Evolutionary conservation across 1,140 invertebrate genomes (phyloP).

Genomic region (Bombus fervidus): DNA sequence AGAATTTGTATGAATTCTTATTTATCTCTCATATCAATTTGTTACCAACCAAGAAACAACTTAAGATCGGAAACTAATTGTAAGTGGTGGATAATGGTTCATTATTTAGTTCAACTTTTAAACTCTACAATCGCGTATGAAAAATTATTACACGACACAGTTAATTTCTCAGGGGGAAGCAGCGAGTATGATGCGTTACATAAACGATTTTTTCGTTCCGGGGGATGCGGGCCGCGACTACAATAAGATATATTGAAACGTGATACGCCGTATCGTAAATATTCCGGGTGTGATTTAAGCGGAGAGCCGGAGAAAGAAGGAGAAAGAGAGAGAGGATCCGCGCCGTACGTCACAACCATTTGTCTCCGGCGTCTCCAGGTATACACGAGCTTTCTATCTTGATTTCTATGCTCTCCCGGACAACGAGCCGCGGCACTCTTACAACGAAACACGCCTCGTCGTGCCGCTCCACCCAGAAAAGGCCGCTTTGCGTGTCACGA

Average conservation of each 20-base stretch:
- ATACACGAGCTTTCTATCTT: conserved; percentile 70
- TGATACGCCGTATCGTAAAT: conserved; percentile 68
- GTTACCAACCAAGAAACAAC: no score
- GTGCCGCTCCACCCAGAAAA: conserved; percentile 60
- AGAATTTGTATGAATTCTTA: not conserved
- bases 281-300: conserved; percentile 70
- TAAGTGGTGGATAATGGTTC: no score
- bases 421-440: conserved; percentile 63
- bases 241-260: conserved; percentile 72
- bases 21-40: no score
- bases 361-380: conserved; percentile 68
- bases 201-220: conserved; percentile 64
- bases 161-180: conserved; percentile 17
- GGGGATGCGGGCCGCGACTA: conserved; percentile 48
- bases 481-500: conserved; percentile 69
- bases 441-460: conserved; percentile 61
- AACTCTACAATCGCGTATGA: not conserved
- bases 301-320: conserved; percentile 20
- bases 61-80: no score
- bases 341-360: conserved; percentile 70
- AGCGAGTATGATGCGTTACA: conserved; percentile 65
- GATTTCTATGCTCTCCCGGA: conserved; percentile 67
- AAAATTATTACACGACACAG: not conserved
- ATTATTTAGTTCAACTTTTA: not conserved
- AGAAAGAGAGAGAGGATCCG: conserved; percentile 48